Evolutionary conservation across 2,888 invertebrate genomes (phyloP).

Genomic region (Drosophila trichaetosa): DNA sequence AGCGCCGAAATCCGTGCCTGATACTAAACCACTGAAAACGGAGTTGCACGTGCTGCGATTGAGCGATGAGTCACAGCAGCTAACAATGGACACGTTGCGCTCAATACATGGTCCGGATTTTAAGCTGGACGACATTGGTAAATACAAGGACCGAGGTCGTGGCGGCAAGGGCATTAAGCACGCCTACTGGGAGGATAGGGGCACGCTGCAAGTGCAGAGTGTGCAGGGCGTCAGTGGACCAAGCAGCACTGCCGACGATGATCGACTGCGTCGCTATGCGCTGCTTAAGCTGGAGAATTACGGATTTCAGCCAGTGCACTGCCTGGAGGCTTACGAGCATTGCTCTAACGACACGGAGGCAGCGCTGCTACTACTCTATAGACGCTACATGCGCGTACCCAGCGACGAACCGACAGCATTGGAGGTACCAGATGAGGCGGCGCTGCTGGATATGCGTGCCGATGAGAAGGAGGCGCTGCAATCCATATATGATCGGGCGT

Average conservation of each 20-base stretch:
- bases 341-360: slow-evolving; percentile 90
- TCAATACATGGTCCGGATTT: slow-evolving; percentile 91
- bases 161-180: slow-evolving; percentile 88
- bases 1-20: slow-evolving; percentile 83
- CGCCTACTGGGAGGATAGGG: slow-evolving; percentile 91
- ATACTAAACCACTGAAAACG: slow-evolving; percentile 88
- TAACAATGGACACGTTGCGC: slow-evolving; percentile 90
- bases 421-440: slow-evolving; percentile 83
- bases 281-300: slow-evolving; percentile 90
- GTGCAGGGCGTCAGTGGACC: slow-evolving; percentile 81
- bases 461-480: slow-evolving; percentile 91
- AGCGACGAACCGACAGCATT: slow-evolving; percentile 27
- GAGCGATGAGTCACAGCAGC: slow-evolving; percentile 89
- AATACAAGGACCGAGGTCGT: slow-evolving; percentile 88
- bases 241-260: slow-evolving; percentile 84
- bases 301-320: slow-evolving; percentile 91
- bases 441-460: slow-evolving; percentile 88
- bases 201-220: slow-evolving; percentile 89
- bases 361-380: slow-evolving; percentile 89
- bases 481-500: slow-evolving; percentile 91
- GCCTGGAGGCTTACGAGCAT: slow-evolving; percentile 89
- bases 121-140: slow-evolving; percentile 86
- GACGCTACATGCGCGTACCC: slow-evolving; percentile 87
- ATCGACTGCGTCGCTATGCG: slow-evolving; percentile 89
- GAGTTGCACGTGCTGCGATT: slow-evolving; percentile 91